Evolutionary conservation across 2,797 vertebrate species (phyloP).

Genomic region (Sebastes diploproa): DNA sequence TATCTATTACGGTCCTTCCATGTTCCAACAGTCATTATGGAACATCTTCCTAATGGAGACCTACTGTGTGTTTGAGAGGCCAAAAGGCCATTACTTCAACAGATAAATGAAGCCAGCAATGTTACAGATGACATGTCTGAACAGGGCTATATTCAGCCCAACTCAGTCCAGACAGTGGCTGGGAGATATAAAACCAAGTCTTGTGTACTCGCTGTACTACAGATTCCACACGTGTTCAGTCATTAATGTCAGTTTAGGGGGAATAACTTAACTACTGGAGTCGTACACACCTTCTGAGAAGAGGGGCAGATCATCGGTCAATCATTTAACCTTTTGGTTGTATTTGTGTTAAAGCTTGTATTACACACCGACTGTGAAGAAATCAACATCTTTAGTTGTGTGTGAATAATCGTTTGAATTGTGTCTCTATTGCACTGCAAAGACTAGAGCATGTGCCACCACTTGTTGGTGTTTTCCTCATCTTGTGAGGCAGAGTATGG

Average conservation of each 20-base stretch:
- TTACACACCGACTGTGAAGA: not conserved
- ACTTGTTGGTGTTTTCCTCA: not conserved
- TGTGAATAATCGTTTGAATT: too few species aligned
- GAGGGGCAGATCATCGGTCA: too few species aligned
- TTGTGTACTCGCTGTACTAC: not conserved
- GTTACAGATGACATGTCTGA: not conserved
- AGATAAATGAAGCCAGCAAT: not conserved
- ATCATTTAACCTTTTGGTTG: not conserved
- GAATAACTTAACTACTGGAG: too few species aligned
- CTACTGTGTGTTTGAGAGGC: not conserved
- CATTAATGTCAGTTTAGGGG: not conserved
- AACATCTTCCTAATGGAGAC: constrained; percentile 13
- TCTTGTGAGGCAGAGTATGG: not conserved
- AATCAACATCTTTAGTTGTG: not conserved
- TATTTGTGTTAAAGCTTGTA: not conserved
- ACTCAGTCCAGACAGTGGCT: not conserved
- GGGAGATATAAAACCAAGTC: not conserved
- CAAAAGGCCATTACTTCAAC: constrained; percentile 2
- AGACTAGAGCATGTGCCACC: too few species aligned
- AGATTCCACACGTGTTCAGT: not conserved
- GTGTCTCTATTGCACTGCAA: too few species aligned
- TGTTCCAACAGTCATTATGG: constrained; percentile 9
- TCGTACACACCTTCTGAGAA: too few species aligned
- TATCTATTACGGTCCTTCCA: constrained; percentile 1
- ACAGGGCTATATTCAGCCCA: not conserved